Base-by-base conservation (phyloP, 2,888 invertebrate species). In the Synanthedon andrenaeformis region DNA sequence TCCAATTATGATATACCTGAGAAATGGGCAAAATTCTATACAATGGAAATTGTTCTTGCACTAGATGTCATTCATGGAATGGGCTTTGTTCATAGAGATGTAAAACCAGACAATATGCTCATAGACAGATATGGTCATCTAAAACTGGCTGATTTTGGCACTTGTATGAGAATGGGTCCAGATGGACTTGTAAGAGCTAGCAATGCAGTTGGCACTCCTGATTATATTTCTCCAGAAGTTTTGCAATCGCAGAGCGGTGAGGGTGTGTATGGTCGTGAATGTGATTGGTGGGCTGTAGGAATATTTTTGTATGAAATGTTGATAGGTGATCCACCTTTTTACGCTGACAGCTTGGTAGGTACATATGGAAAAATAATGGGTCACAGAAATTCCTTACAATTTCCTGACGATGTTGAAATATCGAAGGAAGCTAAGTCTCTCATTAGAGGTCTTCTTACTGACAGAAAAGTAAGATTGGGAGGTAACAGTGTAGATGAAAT, bases 291-390 rank as follows among this genome's bases (percentile, higher is more conserved):
- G 98, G 98, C 98, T 17, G 98, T 99, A 28, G 99, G 99, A 54
- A 98, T 99, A 66, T 97, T 99, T 81, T 91, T 99, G 3, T 99
- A 97, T 81, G 99, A 99, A 90, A 98, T 99, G 98, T 89, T 99
- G 53, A 94, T 97, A 56, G 98, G 98, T 6, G 99, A 99, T 79
- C 98, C 99, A 11, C 99, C 99, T 0, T 99, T 99, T 85, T 99
- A 97, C 84, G 99, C 99, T 3, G 99, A 99, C 77, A 98, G 98
- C 59, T 91, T 99, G 67, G 96, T 99, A 49, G 97, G 97, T 54
- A 99, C 99, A 2, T 99, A 99, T 79, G 96, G 97, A 58, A 98
- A 98, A 87, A 99, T 99, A 65, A 99, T 99, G 98, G 97, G 99
- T 81, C 98, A 99, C 79, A 94, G 96, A 77, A 98, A 96, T 72